Conservation (phyloP, 2,113 vertebrate species). For the Polyodon spathula region DNA sequence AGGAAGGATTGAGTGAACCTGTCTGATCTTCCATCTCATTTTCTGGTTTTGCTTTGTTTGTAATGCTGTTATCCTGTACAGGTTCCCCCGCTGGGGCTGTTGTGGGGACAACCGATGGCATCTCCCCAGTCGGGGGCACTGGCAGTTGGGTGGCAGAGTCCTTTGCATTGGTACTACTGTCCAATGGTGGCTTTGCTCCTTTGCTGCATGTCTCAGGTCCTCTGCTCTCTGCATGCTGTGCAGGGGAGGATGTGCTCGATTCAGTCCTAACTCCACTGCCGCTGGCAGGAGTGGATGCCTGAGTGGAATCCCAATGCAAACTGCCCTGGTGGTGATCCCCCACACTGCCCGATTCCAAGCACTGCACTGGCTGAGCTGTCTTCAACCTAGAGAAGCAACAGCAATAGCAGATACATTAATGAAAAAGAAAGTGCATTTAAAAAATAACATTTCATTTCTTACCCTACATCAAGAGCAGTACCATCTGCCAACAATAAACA, state of each 20-base stretch:
- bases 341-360: constrained; percentile 22
- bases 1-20: constrained; percentile 8
- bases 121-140: constrained; percentile 6
- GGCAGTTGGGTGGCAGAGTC: constrained; percentile 12
- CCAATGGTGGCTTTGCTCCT: neutral
- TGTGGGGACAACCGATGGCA: constrained; percentile 11
- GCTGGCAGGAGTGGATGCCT: no score
- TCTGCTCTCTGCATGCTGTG: constrained; percentile 21
- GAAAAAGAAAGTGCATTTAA: constrained; percentile 3
- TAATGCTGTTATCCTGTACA: constrained; percentile 21
- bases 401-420: constrained; percentile 2
- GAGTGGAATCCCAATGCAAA: no score
- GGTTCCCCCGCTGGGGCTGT: constrained; percentile 20
- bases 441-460: neutral
- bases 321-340: no score
- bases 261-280: no score
- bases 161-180: constrained; percentile 12
- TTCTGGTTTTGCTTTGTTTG: neutral
- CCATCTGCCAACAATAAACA: no score
- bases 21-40: no score
- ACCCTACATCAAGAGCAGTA: no score
- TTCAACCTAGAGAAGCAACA: constrained; percentile 16
- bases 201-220: constrained; percentile 16
- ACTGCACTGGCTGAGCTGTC: constrained; percentile 14
- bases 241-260: constrained; percentile 38